A percentile compares a stretch with the other conserved stretches of the same genome.
These are phyloP conservation scores for Zaprionus bogoriensis DNA, from an alignment of 2,888 invertebrate genomes.

Conservation along the genomic window DNA sequence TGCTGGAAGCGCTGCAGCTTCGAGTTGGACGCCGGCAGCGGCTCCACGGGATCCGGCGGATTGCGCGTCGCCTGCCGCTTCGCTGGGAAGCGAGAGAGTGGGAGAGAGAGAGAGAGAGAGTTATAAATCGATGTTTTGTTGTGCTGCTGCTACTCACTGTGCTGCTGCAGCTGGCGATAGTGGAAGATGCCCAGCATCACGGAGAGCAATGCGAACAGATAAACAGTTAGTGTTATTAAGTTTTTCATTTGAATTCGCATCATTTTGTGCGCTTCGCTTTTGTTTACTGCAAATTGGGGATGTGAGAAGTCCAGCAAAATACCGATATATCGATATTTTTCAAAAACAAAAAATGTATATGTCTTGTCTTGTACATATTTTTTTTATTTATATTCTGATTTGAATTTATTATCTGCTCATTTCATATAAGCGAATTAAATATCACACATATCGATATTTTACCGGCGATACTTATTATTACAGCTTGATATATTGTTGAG, in stretches of 20 bases:
- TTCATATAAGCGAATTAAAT: too few relatives aligned
- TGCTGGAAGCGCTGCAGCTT: conserved; percentile 86
- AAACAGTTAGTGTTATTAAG: neutral
- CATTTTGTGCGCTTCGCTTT: neutral
- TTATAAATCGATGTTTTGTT: too few relatives aligned
- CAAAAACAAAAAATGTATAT: neutral
- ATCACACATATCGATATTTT: neutral
- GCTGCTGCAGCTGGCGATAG: conserved; percentile 13
- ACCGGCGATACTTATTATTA: too few relatives aligned
- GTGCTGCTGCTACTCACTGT: conserved; percentile 5
- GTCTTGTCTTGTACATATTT: too few relatives aligned
- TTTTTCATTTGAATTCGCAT: conserved; percentile 3
- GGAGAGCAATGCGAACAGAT: neutral
- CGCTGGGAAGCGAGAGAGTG: neutral
- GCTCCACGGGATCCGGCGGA: conserved; percentile 87
- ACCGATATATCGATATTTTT: neutral
- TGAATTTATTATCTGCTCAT: too few relatives aligned
- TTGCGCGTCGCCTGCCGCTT: conserved; percentile 8
- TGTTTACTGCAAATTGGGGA: neutral
- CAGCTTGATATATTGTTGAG: neutral
- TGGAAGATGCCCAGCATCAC: conserved; percentile 26
- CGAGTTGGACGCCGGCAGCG: conserved; percentile 87
- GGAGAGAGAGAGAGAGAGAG: neutral
- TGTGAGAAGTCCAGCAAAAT: neutral
- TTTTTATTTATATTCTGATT: too few relatives aligned